Evolutionary conservation across 2,797 vertebrate species (phyloP).

Genomic region (Poeciliopsis gracilis): DNA sequence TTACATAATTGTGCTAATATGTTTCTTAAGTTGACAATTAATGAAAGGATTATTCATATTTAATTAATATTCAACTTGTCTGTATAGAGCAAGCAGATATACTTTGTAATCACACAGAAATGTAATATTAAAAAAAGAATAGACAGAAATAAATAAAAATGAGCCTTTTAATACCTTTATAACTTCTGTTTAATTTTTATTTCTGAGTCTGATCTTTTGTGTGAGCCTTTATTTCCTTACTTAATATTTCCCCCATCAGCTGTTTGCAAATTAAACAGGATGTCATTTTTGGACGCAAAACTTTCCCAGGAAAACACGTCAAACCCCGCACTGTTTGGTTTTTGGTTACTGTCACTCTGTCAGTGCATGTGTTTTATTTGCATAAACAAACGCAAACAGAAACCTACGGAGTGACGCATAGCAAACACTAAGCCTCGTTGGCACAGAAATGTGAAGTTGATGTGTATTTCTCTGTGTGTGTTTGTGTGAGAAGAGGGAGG

Average conservation of each 20-base stretch:
- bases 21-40: neutral
- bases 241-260: neutral
- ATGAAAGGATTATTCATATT: neutral
- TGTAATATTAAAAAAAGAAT: neutral
- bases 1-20: neutral
- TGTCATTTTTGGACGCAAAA: neutral
- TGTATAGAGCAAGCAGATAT: neutral
- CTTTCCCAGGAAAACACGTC: neutral
- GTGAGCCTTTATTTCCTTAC: neutral
- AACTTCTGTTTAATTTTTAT: neutral
- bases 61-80: neutral
- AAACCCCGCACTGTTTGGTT: neutral
- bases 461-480: neutral
- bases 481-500: neutral
- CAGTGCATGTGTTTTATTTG: constrained; percentile 6
- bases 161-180: neutral
- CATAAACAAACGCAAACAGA: constrained; percentile 15
- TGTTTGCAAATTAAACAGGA: neutral
- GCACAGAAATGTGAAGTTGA: neutral
- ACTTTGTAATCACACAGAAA: neutral
- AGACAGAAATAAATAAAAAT: neutral
- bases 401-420: neutral
- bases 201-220: neutral
- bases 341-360: neutral
- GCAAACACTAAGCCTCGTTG: constrained; percentile 9